Evolutionary conservation across 2,888 invertebrate species (phyloP), one percentile per base, ranked within the genome.

Genomic region (Laothoe populi): DNA sequence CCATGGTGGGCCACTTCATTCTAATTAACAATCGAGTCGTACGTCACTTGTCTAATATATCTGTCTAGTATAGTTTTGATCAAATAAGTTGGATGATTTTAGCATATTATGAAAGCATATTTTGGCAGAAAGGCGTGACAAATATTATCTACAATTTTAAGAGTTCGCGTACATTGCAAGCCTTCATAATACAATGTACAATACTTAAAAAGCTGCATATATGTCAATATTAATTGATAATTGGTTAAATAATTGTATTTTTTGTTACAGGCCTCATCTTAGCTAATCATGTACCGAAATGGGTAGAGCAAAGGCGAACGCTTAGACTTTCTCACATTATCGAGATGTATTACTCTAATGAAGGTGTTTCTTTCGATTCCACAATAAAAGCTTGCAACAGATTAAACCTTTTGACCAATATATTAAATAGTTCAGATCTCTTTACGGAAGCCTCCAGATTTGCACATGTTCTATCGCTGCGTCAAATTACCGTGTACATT

Each of bases 321-420:
- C 80, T 95, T 23, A 87, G 94, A 13, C 82, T 95, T 0, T 95
- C 95, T 0, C 95, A 95, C 85, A 77, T 95, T 13, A 80, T 95
- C 48, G 95, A 95, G 65, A 95, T 95, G 95, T 96, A 95, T 78
- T 96, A 95, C 74, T 95, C 95, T 0, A 86, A 94, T 66, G 90
- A 93, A 63, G 95, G 95, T 0, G 86, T 94, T 0, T 92, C 94
- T 0, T 94, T 94, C 70, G 90, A 95, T 24, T 80, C 87, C 0
- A 83, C 83, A 38, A 88, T 95, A n/a, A 93, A 89, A 73, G 95
- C 95, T 2, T 95, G 95, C 69, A 92, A 94, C 66, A 86, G 95
- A 62, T 88, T 88, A 26, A 73, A 81, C 0, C 83, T 93, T 46
- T 93, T 94, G 71, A 78, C 81, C 21, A 83, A 82, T 31, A 70